Percentiles rank a stretch among this genome's conserved stretches.
Conservation (phyloP, 2,797 vertebrate genomes). For the Emydoidea blandingii region DNA sequence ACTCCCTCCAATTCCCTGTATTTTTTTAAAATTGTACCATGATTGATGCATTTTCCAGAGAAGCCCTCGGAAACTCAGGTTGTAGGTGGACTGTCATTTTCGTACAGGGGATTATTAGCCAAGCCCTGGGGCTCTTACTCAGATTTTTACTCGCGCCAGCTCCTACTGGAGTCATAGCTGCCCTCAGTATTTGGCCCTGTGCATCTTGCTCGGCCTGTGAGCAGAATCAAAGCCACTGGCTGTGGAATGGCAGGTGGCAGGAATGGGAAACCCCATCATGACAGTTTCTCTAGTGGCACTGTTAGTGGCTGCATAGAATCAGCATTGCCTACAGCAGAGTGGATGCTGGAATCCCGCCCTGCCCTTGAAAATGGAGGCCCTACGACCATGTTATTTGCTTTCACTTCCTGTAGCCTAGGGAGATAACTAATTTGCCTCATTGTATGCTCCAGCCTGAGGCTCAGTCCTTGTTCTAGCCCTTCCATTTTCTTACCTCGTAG, state of each 20-base stretch:
- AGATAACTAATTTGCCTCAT: background rate
- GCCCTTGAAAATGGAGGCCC: background rate
- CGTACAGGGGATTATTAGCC: background rate
- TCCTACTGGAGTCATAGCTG: background rate
- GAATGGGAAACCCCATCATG: background rate
- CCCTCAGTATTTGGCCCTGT: accelerated
- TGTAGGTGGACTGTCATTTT: background rate
- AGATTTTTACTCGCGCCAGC: background rate
- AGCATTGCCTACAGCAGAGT: background rate
- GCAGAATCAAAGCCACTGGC: background rate
- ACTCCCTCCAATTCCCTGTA: background rate
- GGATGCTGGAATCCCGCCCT: background rate
- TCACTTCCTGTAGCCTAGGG: background rate
- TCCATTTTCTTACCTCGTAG: constrained; percentile 87
- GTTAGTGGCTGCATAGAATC: accelerated
- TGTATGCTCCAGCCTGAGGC: background rate
- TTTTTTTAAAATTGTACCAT: background rate
- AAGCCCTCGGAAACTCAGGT: background rate
- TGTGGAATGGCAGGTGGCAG: background rate
- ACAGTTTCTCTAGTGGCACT: background rate
- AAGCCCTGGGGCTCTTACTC: background rate
- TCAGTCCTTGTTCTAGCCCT: background rate
- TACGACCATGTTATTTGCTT: background rate
- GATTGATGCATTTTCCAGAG: background rate
- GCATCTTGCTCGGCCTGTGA: background rate